A percentile compares a stretch with the other conserved stretches of the same genome.
Conservation (phyloP, 1,140 invertebrate genomes). For the Neomicropteryx cornuta region DNA sequence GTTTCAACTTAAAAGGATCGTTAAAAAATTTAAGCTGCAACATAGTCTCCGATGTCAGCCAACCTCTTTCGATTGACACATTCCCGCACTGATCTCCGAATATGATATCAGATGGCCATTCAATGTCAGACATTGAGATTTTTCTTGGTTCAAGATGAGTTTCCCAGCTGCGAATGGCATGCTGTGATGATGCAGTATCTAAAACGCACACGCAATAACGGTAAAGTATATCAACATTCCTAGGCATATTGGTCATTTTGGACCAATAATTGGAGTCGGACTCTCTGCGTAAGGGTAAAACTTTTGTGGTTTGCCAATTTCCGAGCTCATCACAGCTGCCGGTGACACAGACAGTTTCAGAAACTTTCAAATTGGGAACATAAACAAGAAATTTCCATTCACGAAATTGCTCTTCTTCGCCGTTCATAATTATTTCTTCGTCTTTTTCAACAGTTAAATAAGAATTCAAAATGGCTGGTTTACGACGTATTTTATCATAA, state of each 20-base stretch:
- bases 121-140: constrained; percentile 22
- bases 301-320: constrained; percentile 35
- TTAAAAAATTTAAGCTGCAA: constrained; percentile 81
- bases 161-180: constrained; percentile 74
- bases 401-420: constrained; percentile 25
- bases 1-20: constrained; percentile 73
- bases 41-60: constrained; percentile 77
- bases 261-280: constrained; percentile 39
- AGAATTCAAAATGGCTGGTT: too few species aligned
- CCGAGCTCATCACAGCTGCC: constrained; percentile 36
- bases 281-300: constrained; percentile 30
- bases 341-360: constrained; percentile 35
- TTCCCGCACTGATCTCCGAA: constrained; percentile 57
- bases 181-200: constrained; percentile 40
- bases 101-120: constrained; percentile 28
- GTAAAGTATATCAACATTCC: constrained; percentile 55
- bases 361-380: constrained; percentile 20
- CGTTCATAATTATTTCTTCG: constrained; percentile 27
- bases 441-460: too few species aligned
- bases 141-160: constrained; percentile 60
- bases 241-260: constrained; percentile 45
- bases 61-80: constrained; percentile 63
- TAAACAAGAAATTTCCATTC: constrained; percentile 35
- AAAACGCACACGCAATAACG: constrained; percentile 66
- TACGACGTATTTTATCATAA: too few species aligned